Percentiles rank a stretch among this genome's conserved stretches.
These are phyloP conservation scores for Drosophila murphyi DNA, from an alignment of 1,140 invertebrate genomes.

Conservation along the genomic window DNA sequence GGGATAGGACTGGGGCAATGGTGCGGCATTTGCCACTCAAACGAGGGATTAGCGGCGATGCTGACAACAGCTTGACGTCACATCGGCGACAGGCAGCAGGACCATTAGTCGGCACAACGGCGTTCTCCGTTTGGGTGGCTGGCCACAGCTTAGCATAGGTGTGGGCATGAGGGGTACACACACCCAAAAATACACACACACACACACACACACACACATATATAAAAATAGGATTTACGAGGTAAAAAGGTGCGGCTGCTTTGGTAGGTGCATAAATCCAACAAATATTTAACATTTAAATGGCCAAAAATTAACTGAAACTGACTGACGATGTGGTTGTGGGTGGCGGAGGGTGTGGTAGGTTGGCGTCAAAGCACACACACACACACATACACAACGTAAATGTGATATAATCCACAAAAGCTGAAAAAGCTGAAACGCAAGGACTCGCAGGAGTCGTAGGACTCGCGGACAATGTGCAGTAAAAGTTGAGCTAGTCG, in stretches of 20 bases:
- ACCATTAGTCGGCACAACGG: slow-evolving; percentile 56
- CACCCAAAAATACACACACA: slow-evolving; percentile 25
- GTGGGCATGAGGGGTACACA: slow-evolving; percentile 12
- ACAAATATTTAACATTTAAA: slow-evolving; percentile 77
- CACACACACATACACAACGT: slow-evolving; percentile 26
- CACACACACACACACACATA: not conserved
- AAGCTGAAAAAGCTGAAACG: slow-evolving; percentile 56
- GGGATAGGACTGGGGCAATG: not conserved
- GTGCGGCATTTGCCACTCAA: slow-evolving; percentile 77
- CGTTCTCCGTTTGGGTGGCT: not conserved
- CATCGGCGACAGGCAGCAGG: slow-evolving; percentile 51
- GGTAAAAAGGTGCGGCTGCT: slow-evolving; percentile 12
- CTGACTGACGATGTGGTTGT: slow-evolving; percentile 25
- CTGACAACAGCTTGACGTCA: slow-evolving; percentile 77
- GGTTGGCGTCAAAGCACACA: not conserved
- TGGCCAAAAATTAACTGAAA: slow-evolving; percentile 67
- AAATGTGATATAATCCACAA: slow-evolving; percentile 74
- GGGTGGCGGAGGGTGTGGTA: not conserved
- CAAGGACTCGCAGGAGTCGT: slow-evolving; percentile 14
- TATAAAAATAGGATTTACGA: slow-evolving; percentile 10
- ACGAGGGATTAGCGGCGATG: slow-evolving; percentile 78
- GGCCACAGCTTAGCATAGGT: not conserved
- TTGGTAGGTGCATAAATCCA: slow-evolving; percentile 55
- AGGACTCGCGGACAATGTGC: slow-evolving; percentile 48
- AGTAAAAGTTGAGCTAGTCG: slow-evolving; percentile 64